phyloP scores from a whole-genome alignment of 2,113 vertebrate species.

The Tetrax tetrax region DNA sequence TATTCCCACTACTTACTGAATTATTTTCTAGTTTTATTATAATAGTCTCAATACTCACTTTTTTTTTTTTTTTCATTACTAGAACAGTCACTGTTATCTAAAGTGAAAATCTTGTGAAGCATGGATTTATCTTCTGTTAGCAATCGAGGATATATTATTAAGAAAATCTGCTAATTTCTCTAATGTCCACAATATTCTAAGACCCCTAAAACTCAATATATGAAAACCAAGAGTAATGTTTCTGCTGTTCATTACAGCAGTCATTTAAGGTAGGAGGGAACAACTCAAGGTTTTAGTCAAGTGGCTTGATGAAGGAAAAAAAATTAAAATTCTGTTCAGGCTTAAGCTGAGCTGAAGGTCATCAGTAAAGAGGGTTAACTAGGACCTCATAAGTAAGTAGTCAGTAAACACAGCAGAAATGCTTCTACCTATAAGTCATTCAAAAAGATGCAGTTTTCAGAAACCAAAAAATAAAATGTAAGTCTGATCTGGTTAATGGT shows the following conservation, averaged over 20 bases:
- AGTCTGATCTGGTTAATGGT: neutral
- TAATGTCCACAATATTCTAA: neutral
- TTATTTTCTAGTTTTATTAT: neutral
- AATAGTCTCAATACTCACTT: neutral
- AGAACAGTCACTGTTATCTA: neutral
- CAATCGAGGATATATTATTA: neutral
- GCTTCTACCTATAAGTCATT: neutral
- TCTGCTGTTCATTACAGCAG: neutral
- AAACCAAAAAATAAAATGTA: neutral
- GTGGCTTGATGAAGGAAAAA: neutral
- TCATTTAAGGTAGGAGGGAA: neutral
- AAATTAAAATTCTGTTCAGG: neutral
- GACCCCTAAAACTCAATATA: neutral
- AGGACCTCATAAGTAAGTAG: neutral
- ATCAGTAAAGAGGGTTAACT: neutral
- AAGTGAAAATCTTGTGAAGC: neutral
- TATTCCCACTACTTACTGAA: neutral
- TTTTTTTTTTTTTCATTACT: neutral
- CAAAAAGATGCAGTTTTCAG: neutral
- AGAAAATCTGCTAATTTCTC: neutral
- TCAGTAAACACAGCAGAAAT: neutral
- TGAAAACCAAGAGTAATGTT: neutral
- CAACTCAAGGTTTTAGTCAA: neutral
- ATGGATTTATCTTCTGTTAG: neutral
- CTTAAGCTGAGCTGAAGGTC: neutral